These are phyloP conservation scores for Cephalophus harveyi DNA, from an alignment of 2,113 vertebrate species.

Conservation along the genomic window DNA sequence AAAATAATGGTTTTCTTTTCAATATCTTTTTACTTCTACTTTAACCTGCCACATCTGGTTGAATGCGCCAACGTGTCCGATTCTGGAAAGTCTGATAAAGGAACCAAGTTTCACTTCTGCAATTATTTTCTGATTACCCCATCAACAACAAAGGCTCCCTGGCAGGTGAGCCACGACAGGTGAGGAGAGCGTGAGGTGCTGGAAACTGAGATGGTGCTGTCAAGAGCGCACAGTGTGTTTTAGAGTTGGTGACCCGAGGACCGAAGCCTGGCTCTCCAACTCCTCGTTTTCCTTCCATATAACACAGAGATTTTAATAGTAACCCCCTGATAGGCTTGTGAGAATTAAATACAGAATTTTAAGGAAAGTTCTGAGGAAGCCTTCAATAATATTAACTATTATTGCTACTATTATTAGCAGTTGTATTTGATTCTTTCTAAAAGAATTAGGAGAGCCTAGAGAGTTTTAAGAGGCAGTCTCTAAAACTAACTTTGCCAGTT, in stretches of 20 bases:
- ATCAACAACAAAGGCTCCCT: neutral
- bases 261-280: neutral
- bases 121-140: neutral
- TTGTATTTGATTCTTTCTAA: neutral
- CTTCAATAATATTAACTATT: neutral
- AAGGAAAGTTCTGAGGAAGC: neutral
- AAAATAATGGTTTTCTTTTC: neutral
- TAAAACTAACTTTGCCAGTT: neutral
- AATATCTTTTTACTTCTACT: neutral
- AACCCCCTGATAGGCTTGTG: neutral
- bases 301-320: neutral
- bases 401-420: neutral
- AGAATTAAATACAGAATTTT: neutral
- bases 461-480: neutral
- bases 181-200: fast-evolving
- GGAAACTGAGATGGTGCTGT: fast-evolving
- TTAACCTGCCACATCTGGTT: neutral
- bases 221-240: neutral
- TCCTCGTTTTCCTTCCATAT: neutral
- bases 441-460: neutral
- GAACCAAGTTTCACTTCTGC: neutral
- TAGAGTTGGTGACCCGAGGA: neutral
- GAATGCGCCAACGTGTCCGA: neutral
- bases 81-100: neutral
- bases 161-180: neutral